These are phyloP conservation scores for Hippotragus niger DNA, from an alignment of 2,113 vertebrate genomes.

Conservation along the genomic window DNA sequence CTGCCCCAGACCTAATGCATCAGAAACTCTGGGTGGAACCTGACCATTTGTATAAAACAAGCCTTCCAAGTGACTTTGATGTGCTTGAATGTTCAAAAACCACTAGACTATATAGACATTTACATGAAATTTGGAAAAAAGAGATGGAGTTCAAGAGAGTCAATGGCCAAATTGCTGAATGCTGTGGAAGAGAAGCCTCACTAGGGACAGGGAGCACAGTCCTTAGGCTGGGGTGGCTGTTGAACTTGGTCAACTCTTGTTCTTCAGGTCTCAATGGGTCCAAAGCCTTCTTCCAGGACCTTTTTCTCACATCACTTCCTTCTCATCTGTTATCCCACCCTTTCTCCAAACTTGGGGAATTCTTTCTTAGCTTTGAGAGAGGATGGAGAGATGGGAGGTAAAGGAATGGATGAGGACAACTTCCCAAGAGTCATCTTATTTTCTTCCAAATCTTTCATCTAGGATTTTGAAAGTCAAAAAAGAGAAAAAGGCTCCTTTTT, in stretches of 20 bases:
- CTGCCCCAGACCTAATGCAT: neutral
- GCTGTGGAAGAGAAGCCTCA: neutral
- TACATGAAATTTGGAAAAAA: neutral
- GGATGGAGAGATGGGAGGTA: neutral
- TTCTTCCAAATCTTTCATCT: neutral
- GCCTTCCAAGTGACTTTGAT: neutral
- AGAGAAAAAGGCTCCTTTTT: neutral
- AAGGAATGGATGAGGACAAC: neutral
- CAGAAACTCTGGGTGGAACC: neutral
- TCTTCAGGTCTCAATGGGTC: neutral
- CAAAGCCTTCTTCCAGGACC: neutral
- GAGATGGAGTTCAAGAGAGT: neutral
- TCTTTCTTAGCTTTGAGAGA: neutral
- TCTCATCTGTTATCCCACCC: neutral
- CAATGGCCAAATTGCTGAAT: neutral
- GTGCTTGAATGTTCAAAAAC: neutral
- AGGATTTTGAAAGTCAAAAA: neutral
- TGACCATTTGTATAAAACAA: neutral
- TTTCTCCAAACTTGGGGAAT: neutral
- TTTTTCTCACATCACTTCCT: neutral
- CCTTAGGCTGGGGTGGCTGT: neutral
- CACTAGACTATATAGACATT: neutral
- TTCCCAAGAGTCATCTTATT: neutral
- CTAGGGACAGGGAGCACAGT: neutral
- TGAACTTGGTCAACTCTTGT: neutral